phyloP scores from a whole-genome alignment of 2,797 vertebrate species.

The Gobio occitaniae region DNA sequence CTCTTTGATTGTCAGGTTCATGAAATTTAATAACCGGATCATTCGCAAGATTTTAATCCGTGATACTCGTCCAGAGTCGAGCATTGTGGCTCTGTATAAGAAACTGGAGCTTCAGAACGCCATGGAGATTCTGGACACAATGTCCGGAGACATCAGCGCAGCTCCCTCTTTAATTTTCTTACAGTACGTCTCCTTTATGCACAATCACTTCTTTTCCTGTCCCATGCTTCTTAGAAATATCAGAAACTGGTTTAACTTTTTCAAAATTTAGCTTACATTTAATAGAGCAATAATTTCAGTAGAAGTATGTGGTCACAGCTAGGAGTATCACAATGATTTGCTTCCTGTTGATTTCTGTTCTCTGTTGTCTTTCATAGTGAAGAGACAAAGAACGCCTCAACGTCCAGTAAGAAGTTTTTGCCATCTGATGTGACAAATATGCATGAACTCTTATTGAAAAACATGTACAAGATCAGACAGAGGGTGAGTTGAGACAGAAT shows the following conservation, averaged over 20 bases:
- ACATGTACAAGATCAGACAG: conserved; percentile 96
- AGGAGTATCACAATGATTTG: not conserved
- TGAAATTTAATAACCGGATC: conserved; percentile 91
- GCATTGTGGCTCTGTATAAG: conserved; percentile 95
- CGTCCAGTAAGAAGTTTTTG: conserved; percentile 81
- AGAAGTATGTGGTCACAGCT: not conserved
- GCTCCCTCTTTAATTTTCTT: conserved; percentile 85
- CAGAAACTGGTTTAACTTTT: not conserved
- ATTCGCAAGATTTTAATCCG: conserved; percentile 90
- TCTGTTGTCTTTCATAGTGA: conserved; percentile 72
- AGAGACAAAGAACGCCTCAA: conserved; percentile 74
- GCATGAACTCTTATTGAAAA: conserved; percentile 92
- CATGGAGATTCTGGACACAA: conserved; percentile 92
- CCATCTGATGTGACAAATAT: conserved; percentile 87
- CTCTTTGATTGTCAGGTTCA: conserved; percentile 81
- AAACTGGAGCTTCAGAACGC: conserved; percentile 97
- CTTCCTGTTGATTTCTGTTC: conserved; percentile 28
- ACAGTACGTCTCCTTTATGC: conserved; percentile 76
- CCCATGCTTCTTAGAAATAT: not conserved
- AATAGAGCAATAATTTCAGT: not conserved
- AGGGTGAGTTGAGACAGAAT: conserved; percentile 78
- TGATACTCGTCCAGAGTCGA: conserved; percentile 91
- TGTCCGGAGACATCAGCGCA: conserved; percentile 85
- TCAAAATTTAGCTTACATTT: not conserved
- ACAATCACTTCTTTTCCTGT: not conserved